phyloP scores from a whole-genome alignment of 2,113 vertebrate genomes.

The Cyanocitta stelleri region DNA sequence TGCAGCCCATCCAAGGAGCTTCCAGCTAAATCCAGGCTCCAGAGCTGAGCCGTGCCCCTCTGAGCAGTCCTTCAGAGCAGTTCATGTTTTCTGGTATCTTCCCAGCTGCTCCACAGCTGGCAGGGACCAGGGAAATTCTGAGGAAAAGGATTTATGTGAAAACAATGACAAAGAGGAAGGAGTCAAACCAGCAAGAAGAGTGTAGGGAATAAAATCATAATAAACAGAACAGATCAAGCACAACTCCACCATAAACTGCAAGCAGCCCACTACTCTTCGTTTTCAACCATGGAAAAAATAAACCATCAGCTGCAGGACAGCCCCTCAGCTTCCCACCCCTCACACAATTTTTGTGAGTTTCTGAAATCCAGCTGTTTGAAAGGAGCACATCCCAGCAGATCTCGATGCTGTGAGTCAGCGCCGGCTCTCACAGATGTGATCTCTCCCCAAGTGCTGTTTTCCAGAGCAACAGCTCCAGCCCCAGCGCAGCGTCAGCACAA shows the following conservation, averaged over 20 bases:
- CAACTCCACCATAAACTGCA: neutral
- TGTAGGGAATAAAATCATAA: neutral
- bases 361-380: neutral
- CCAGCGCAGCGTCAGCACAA: neutral
- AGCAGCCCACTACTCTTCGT: neutral
- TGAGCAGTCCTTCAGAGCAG: neutral
- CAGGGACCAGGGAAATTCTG: slow-evolving; percentile 8
- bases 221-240: neutral
- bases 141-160: neutral
- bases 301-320: neutral
- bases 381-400: neutral
- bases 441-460: neutral
- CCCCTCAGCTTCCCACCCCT: neutral
- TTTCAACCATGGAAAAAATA: neutral
- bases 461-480: neutral
- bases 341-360: neutral
- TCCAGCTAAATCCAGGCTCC: neutral
- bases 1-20: neutral
- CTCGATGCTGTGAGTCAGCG: neutral
- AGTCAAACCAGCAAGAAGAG: neutral
- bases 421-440: neutral
- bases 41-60: accelerated
- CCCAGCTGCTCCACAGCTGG: slow-evolving; percentile 11
- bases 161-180: neutral
- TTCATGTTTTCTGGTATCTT: neutral